These are phyloP conservation scores for Aythya baeri DNA, from an alignment of 2,113 vertebrate species.

Conservation along the genomic window DNA sequence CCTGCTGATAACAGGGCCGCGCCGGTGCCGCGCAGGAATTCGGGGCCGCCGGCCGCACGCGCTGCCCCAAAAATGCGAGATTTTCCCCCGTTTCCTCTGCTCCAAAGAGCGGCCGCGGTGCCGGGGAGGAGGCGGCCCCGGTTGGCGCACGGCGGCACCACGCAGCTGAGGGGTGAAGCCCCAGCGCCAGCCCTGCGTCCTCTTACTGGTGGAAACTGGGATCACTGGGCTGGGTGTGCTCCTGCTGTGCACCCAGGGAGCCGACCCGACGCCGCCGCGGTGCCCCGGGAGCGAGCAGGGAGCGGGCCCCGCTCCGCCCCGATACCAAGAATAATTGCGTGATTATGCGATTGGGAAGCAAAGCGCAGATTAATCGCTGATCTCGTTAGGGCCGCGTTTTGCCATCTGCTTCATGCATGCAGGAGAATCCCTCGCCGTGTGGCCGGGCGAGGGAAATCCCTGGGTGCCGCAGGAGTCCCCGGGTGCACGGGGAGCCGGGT, in stretches of 20 bases:
- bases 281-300: not conserved
- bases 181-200: not conserved
- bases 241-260: not conserved
- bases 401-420: slow-evolving; percentile 50
- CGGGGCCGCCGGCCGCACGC: accelerated
- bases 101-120: accelerated
- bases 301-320: not conserved
- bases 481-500: too few relatives aligned
- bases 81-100: not conserved
- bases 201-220: not conserved
- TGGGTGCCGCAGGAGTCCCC: not conserved
- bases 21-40: not conserved
- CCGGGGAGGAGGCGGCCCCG: accelerated
- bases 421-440: not conserved
- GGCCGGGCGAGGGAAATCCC: not conserved
- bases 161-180: accelerated
- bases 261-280: not conserved
- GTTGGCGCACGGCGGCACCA: accelerated
- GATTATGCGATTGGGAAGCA: slow-evolving; percentile 47
- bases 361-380: slow-evolving; percentile 61
- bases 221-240: not conserved
- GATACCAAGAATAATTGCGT: slow-evolving; percentile 24
- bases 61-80: accelerated
- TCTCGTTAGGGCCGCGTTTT: slow-evolving; percentile 36
- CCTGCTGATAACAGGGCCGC: slow-evolving; percentile 11